Percentiles rank a stretch among this genome's conserved stretches.
Conservation (phyloP, 2,113 vertebrate genomes). For the Mola mola region DNA sequence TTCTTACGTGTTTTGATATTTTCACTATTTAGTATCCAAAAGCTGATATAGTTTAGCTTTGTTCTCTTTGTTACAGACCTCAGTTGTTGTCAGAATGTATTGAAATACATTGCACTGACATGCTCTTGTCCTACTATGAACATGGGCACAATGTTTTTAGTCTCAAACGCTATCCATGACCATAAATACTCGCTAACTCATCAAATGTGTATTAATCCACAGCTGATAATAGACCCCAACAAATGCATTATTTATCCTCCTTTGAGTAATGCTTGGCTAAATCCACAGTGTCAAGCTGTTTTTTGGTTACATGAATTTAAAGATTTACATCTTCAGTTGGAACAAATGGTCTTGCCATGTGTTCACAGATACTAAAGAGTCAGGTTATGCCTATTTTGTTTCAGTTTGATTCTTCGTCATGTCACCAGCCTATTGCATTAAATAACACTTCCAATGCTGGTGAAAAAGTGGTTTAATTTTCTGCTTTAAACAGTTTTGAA, state of each 20-base stretch:
- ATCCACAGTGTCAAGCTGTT: background rate
- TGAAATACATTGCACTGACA: background rate
- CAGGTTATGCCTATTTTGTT: too few species aligned
- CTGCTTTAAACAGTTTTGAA: too few species aligned
- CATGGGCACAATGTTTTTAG: background rate
- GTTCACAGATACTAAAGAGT: too few species aligned
- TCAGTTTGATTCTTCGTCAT: too few species aligned
- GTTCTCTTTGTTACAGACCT: background rate
- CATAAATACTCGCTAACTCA: background rate
- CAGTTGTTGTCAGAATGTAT: background rate
- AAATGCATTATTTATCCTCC: background rate
- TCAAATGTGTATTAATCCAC: constrained; percentile 1
- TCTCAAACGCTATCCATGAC: background rate
- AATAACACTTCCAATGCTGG: too few species aligned
- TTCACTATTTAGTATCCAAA: background rate
- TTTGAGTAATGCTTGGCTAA: background rate
- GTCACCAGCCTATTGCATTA: too few species aligned
- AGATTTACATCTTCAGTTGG: background rate
- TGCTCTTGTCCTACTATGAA: background rate
- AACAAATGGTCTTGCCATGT: too few species aligned
- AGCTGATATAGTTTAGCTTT: background rate
- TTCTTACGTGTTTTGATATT: too few species aligned
- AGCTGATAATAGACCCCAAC: background rate
- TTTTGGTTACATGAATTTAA: background rate
- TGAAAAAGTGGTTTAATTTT: too few species aligned